Base-by-base conservation (phyloP, 1,140 invertebrate genomes). In the Pseudomyrmex cubaensis region DNA sequence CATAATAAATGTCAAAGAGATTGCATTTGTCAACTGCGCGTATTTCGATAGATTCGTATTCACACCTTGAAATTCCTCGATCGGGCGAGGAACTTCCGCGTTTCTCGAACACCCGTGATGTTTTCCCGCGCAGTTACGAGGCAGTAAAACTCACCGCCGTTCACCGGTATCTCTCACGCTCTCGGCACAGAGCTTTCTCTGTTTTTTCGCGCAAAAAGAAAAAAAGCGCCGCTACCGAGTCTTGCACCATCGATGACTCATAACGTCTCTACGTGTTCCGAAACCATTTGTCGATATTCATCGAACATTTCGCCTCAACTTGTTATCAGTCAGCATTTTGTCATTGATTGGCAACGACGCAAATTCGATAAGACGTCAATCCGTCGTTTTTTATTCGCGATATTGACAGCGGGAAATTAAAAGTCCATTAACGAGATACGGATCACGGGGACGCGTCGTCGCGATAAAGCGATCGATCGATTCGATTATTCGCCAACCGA, bases 341-440 rank as follows among this genome's bases (percentile, higher is more conserved):
- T 50, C 22, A 13, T 15, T 61, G 54, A 35, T 35, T 12, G n/a
- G 59, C 59, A 69, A 83, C 66, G 57, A 56, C 64, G 74, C 56
- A 57, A 2, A 50, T 17, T 56, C 54, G 72, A 85, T 77, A 70
- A 69, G 20, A 17, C 62, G 46, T 20, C 12, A n/a, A 2, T 48
- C 57, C 8, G 17, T n/a, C 44, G 12, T n/a, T 25, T 22, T 12
- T 22, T 12, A 12, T 59, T 13, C 48, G 20, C 20, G 10, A 17
- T 74, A 73, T 48, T 61, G 67, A 85, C 61, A 46, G 25, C 44
- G 20, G n/a, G 44, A 57, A 83, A 80, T 80, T 70, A 70, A 70
- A 80, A 72, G 22, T 80, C 54, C 54, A 72, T 80, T 15, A 78
- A 22, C 2, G 44, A 83, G 57, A 75, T 70, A 50, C 46, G n/a